Conservation (phyloP, 2,888 invertebrate genomes). For the Nasonia oneida region DNA sequence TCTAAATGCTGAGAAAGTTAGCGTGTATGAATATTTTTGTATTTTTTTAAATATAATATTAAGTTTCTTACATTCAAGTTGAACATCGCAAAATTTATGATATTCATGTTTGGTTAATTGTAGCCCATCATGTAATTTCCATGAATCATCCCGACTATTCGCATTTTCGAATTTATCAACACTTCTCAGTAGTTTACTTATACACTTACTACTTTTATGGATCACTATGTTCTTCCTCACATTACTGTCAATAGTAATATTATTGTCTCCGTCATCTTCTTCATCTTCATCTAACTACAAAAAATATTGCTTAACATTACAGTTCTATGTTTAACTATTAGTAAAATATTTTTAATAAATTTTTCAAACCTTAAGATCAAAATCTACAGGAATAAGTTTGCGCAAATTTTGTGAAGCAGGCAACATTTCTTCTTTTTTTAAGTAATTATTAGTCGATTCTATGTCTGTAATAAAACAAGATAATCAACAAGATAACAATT, state of each 20-base stretch:
- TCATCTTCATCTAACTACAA: background rate
- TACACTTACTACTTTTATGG: background rate
- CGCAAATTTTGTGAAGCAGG: constrained; percentile 41
- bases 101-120: constrained; percentile 87
- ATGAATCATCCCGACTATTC: constrained; percentile 76
- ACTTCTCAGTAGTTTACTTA: background rate
- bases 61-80: constrained; percentile 85
- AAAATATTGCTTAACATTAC: background rate
- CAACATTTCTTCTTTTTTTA: background rate
- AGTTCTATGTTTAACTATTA: background rate
- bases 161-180: background rate
- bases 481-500: background rate
- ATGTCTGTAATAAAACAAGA: background rate
- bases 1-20: too few species aligned
- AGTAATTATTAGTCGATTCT: background rate
- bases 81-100: constrained; percentile 89
- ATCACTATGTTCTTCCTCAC: background rate
- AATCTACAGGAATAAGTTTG: constrained; percentile 76
- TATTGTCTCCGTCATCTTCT: background rate
- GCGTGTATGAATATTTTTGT: too few species aligned
- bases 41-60: background rate
- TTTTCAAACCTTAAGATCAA: constrained; percentile 72
- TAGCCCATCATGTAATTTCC: constrained; percentile 73
- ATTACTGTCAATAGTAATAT: background rate
- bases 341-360: too few species aligned